These are phyloP conservation scores for Platygyra sinensis DNA, from an alignment of 64 coral and sea anemone genomes.

Conservation along the genomic window DNA sequence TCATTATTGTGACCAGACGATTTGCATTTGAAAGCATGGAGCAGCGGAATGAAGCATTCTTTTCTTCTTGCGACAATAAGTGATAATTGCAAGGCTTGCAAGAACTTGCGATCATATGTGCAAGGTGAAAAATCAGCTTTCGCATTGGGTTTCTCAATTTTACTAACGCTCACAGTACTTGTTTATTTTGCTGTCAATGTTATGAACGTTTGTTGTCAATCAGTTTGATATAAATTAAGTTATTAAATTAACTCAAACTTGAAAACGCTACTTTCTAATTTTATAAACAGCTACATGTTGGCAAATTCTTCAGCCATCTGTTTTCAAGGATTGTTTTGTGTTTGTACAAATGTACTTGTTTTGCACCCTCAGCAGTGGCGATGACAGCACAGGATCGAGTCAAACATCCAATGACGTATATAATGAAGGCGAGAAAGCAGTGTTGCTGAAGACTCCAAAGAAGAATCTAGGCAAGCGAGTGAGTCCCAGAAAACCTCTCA, in stretches of 20 bases:
- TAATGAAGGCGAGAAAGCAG: constrained; percentile 36
- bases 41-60: not conserved
- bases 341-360: constrained; percentile 32
- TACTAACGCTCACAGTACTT: not conserved
- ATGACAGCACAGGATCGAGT: constrained; percentile 69
- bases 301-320: not conserved
- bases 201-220: constrained; percentile 15
- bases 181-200: constrained; percentile 12
- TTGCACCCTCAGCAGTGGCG: constrained; percentile 29
- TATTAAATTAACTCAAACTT: not conserved
- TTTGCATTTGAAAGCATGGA: constrained; percentile 35
- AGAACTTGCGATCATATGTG: not conserved
- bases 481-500: constrained; percentile 93
- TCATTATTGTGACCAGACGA: constrained; percentile 14
- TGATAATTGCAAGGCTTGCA: constrained; percentile 3
- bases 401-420: constrained; percentile 60
- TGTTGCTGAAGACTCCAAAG: constrained; percentile 72
- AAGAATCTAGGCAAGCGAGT: constrained; percentile 66
- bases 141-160: not conserved
- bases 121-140: not conserved
- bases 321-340: not conserved
- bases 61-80: constrained; percentile 15
- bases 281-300: not conserved
- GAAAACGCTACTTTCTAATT: not conserved
- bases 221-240: not conserved